Evolutionary conservation across 1,140 invertebrate species (phyloP).

Genomic region (Orius insidiosus): DNA sequence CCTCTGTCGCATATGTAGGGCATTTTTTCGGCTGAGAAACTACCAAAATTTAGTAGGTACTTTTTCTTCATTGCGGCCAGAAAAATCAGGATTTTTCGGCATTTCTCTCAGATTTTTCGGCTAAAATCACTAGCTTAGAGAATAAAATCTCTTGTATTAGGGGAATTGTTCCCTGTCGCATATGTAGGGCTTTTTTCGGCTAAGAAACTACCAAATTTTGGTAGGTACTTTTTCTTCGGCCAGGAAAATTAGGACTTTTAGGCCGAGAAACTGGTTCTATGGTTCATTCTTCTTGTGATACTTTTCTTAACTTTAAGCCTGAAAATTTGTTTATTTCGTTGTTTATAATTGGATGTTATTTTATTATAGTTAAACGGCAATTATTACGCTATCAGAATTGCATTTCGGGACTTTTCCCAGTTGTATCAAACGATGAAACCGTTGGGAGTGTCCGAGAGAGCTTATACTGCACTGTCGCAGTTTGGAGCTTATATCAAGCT

Average conservation of each 20-base stretch:
- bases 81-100: no score
- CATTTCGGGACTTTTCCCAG: conserved; percentile 87
- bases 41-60: no score
- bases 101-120: no score
- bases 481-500: conserved; percentile 92
- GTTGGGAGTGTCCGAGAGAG: conserved; percentile 84
- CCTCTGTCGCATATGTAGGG: no score
- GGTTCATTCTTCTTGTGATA: background rate
- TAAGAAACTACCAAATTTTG: no score
- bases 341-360: background rate
- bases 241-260: background rate
- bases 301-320: background rate
- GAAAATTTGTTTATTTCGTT: background rate
- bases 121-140: no score
- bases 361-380: conserved; percentile 76
- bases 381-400: conserved; percentile 82
- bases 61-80: no score
- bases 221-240: background rate
- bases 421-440: conserved; percentile 56
- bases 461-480: conserved; percentile 86
- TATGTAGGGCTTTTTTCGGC: no score
- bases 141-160: no score
- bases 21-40: no score
- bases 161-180: no score
- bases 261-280: background rate